Evolutionary conservation across 2,113 vertebrate genomes (phyloP), one percentile per base, ranked within the genome.

Genomic region (Phoxinus phoxinus): DNA sequence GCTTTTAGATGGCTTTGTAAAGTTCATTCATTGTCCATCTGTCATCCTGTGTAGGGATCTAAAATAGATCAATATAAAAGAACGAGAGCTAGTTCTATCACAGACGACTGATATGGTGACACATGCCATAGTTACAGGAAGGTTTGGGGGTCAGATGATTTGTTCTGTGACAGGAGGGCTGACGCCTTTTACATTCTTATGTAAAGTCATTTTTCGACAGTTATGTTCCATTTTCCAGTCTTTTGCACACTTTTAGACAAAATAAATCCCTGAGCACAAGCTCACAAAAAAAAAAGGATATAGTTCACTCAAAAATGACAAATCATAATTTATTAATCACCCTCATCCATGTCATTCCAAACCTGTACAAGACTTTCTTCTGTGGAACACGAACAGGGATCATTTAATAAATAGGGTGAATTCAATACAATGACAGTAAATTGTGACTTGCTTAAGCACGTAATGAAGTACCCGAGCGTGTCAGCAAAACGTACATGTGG

Each of bases 1-100:
- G 48, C 51, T 46, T 85, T 76, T 81, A 48, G 13, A 87, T 76
- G 35, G 59, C 19, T 87, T 67, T 78, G 44, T 81, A 79, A 37
- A 85, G 30, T 30, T 35, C 44, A 84, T 35, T 75, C 44, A 48
- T 63, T 84, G 79, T 84, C 69, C 71, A 78, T 32, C 21, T 84
- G 25, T 41, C 41, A 21, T 19, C 10, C 35, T 81, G 53, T 74
- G 71, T 73, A 65, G 44, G 27, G n/a, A 69, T 82, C 63, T 80
- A 48, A 79, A 61, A 35, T 13, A 37, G 83, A 19, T 56, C 56
- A 81, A 87, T 63, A 79, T 74, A 71, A 41, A 48, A 67, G 71
- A 41, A 17, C 48, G 35, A 65, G 32, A 82, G 46, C 15, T 11
- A 27, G 77, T 84, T 87, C 74, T 85, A 56, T 87, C 76, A 74